phyloP scores from a whole-genome alignment of 2,113 vertebrate species.

The Chascanopsetta lugubris region DNA sequence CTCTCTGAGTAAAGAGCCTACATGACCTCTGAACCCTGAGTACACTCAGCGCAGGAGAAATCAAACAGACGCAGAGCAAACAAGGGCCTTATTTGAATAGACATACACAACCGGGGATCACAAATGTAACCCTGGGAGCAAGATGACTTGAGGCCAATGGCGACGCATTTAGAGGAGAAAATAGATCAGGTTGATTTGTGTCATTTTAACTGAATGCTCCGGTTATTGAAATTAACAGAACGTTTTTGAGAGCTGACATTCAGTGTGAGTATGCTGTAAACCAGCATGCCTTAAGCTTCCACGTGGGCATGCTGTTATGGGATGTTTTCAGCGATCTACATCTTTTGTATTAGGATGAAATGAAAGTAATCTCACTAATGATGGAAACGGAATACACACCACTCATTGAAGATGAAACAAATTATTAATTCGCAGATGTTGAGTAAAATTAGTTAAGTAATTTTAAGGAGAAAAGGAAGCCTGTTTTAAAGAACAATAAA shows the following conservation, averaged over 20 bases:
- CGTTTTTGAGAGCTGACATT: background rate
- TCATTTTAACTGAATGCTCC: slow-evolving; percentile 18
- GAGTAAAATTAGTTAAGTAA: background rate
- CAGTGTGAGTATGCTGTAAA: background rate
- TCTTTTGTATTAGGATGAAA: too few species aligned
- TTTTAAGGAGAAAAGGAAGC: background rate
- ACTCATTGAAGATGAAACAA: background rate
- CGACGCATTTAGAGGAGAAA: slow-evolving; percentile 31
- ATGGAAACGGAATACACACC: background rate
- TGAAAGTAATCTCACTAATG: too few species aligned
- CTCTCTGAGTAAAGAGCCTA: slow-evolving; percentile 78
- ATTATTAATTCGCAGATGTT: background rate
- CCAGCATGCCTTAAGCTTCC: background rate
- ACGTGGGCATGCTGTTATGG: background rate
- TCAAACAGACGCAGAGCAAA: slow-evolving; percentile 78
- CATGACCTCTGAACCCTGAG: slow-evolving; percentile 76
- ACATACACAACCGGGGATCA: slow-evolving; percentile 60
- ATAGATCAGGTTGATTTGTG: slow-evolving; percentile 38
- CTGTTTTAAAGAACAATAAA: too few species aligned
- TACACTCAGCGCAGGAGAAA: slow-evolving; percentile 79
- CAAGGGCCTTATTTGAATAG: slow-evolving; percentile 75
- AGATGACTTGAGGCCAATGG: slow-evolving; percentile 44
- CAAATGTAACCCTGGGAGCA: slow-evolving; percentile 15
- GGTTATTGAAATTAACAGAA: background rate
- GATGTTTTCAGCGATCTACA: too few species aligned